Base-by-base conservation (phyloP, 2,888 invertebrate genomes). In the Drosophila pseudotakahashii region DNA sequence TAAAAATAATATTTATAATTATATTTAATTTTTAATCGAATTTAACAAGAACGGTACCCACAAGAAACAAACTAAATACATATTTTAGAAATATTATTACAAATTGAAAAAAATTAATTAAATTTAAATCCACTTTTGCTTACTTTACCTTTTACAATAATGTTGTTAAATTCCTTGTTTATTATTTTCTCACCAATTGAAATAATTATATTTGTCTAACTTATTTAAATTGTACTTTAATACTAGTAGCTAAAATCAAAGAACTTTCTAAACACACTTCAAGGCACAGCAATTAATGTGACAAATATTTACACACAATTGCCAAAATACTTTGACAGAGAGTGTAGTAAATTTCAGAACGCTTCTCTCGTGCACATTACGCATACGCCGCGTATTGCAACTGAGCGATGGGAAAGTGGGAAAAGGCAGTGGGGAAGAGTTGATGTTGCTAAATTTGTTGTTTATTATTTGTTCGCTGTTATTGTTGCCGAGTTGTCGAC, bases 381-480 rank as follows among this genome's bases (percentile, higher is more conserved):
- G 77, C 58, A 80, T 81, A 77, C 75, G 82, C 71, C 57, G 51
- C 60, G 73, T 79, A 32, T 37, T 64, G 70, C 62, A 66, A n/a
- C 57, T 54, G 62, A 30, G 34, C 16, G 44, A 41, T 42, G 48
- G 48, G 48, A 47, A 47, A n/a, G 32, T 16, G n/a, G n/a, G 19
- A 19, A 19, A 19, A 19, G 19, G 19, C 19, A 19, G 19, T 19
- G 19, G 44, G 64, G 66, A 32, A 66, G 58, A 72, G 73, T 74
- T 74, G 73, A 71, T 68, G 71, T 66, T 58, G 68, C 47, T 71
- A 84, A 74, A 79, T 76, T 81, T 73, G 71, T 67, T 76, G 72
- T 74, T 84, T 73, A 73, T 84, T 72, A 69, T 66, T 62, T 58
- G 36, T 52, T 72, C 48, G 54, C 48, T 74, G 68, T 68, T 73